phyloP scores from a whole-genome alignment of 2,888 invertebrate genomes.

The Leptogaster cylindrica region DNA sequence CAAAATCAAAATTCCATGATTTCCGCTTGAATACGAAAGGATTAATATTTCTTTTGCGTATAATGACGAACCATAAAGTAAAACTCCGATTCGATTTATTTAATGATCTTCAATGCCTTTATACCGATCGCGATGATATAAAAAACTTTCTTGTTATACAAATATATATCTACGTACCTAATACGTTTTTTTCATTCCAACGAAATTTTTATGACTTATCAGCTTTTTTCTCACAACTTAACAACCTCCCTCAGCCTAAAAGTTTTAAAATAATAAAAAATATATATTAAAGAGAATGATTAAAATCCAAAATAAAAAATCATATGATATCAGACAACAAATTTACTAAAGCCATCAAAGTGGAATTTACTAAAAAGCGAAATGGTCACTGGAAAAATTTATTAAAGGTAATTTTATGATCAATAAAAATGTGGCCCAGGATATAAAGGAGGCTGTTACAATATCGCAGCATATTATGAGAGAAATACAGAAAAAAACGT shows the following conservation, averaged over 20 bases:
- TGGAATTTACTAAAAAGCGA: slow-evolving; percentile 33
- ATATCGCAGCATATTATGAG: slow-evolving; percentile 28
- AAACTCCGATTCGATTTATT: slow-evolving; percentile 31
- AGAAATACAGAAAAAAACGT: slow-evolving; percentile 8
- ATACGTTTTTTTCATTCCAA: slow-evolving; percentile 16
- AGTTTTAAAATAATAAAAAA: slow-evolving; percentile 22
- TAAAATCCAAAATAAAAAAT: too few relatives aligned
- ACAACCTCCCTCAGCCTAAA: slow-evolving; percentile 28
- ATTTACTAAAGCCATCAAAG: slow-evolving; percentile 32
- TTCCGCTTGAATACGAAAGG: slow-evolving; percentile 30
- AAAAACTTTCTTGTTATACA: slow-evolving; percentile 6
- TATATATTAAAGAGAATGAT: slow-evolving; percentile 13
- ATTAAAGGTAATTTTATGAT: slow-evolving; percentile 31
- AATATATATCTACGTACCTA: background rate
- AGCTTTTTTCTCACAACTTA: slow-evolving; percentile 28
- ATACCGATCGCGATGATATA: too few relatives aligned
- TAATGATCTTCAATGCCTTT: slow-evolving; percentile 20
- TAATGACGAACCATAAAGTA: slow-evolving; percentile 24
- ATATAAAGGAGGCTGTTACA: slow-evolving; percentile 35
- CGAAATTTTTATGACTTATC: slow-evolving; percentile 31
- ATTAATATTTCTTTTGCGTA: slow-evolving; percentile 28
- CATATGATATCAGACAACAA: slow-evolving; percentile 30
- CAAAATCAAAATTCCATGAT: slow-evolving; percentile 27
- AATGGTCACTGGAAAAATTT: slow-evolving; percentile 30
- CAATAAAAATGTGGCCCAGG: slow-evolving; percentile 31